Percentiles rank a stretch among this genome's conserved stretches.
These are phyloP conservation scores for Schizotus pectinicornis DNA, from an alignment of 2,888 invertebrate species.

Conservation along the genomic window DNA sequence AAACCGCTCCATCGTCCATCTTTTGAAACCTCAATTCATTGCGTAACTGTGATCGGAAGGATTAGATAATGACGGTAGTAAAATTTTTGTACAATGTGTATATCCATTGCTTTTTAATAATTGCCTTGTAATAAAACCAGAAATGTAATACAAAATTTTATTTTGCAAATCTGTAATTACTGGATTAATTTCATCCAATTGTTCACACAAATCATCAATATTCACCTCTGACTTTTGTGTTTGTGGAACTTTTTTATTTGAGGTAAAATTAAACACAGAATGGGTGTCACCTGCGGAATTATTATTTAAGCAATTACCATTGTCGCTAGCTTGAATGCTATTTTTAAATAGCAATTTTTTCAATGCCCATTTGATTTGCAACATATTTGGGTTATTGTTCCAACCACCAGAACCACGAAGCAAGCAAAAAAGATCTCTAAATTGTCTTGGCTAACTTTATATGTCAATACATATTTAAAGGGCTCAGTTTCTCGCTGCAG, in stretches of 20 bases:
- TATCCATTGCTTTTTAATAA: neutral
- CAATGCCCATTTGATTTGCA: neutral
- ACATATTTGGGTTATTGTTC: neutral
- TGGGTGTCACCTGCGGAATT: no score
- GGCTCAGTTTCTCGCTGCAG: no score
- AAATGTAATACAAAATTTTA: constrained; percentile 4
- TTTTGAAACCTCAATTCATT: neutral
- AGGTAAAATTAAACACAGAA: no score
- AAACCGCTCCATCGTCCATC: neutral
- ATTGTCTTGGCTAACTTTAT: constrained; percentile 2
- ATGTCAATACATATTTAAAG: no score
- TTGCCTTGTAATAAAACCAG: constrained; percentile 4
- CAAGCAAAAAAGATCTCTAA: neutral
- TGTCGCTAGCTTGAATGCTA: no score
- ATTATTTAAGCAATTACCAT: neutral
- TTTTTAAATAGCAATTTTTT: no score
- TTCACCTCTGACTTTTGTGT: no score
- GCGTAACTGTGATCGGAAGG: neutral
- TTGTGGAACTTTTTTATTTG: no score
- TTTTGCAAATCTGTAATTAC: neutral
- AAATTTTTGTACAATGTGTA: neutral
- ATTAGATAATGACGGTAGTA: neutral
- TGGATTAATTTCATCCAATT: neutral
- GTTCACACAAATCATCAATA: no score
- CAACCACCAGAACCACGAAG: neutral